Evolutionary conservation across 1,140 invertebrate species (phyloP), one percentile per base, ranked within the genome.

Genomic region (Reticulitermes speratus): DNA sequence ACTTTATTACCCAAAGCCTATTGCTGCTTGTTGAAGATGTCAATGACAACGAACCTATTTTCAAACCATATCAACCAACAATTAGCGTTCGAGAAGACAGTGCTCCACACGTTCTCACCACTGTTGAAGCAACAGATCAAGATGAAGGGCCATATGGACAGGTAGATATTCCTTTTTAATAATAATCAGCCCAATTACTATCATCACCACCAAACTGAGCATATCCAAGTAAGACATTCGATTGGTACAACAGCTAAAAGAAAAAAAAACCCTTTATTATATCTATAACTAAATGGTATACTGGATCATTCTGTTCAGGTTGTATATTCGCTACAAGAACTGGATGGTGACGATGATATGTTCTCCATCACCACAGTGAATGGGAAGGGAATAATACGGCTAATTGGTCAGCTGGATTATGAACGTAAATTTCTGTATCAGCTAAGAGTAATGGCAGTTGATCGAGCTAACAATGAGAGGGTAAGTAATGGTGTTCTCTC

Each of bases 101-200:
- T 65, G 91, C 92, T 2, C 94, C 95, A 1, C 94, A 95, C 23
- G 91, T 97, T 87, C 91, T 98, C 44, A 94, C 95, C 6, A 96
- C 95, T 3, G 93, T 98, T 21, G 96, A 98, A 91, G 97, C 97
- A 2, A 96, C 94, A 2, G 97, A 98, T 90, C 93, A 94, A 48
- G 97, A 98, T 90, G 96, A 97, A 92, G 97, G 97, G 30, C 95
- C 96, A 86, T 98, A 98, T 89, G 97, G 97, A 32, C 97, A 98
- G 93, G 96, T 96, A 90, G 89, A 94, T 6, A 44, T 65, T n/a
- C 44, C 30, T 69, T 85, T 69, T 1, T 65, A 52, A 44, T 84
- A 45, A 44, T 32, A 1, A 82, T 30, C 81, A 30, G 12, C 12
- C 69, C 23, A 75, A 23, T 30, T 75, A 38, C 38, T 38, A 38